Evolutionary conservation across 1,140 invertebrate genomes (phyloP).

Genomic region (Heterodera carotae): DNA sequence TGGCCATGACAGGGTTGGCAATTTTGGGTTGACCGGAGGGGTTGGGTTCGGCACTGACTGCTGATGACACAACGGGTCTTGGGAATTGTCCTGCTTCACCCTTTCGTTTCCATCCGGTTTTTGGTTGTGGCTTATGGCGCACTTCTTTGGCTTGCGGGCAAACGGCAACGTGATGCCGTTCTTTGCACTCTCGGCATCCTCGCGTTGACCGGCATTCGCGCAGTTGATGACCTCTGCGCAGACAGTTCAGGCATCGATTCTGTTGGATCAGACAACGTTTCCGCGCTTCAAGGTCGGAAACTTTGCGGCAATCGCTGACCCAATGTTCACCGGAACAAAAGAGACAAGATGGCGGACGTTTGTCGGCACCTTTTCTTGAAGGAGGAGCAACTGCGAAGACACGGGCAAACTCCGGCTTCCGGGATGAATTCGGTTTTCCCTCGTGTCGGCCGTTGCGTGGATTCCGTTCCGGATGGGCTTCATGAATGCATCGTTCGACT

Average conservation of each 20-base stretch:
- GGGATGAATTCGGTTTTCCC: background rate
- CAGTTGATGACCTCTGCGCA: conserved; percentile 12
- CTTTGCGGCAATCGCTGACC: conserved; percentile 7
- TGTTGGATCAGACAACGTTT: conserved; percentile 23
- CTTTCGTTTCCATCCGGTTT: background rate
- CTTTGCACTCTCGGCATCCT: conserved; percentile 14
- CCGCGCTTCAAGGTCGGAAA: conserved; percentile 6
- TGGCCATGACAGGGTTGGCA: background rate
- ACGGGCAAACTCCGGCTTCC: background rate
- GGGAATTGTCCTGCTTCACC: background rate
- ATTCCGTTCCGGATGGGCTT: background rate
- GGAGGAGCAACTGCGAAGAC: background rate
- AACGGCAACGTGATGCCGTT: conserved; percentile 16
- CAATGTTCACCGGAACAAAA: conserved; percentile 21
- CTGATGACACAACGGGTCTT: background rate
- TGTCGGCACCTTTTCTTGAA: background rate
- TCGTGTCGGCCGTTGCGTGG: background rate
- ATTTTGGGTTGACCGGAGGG: background rate
- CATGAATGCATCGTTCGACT: background rate
- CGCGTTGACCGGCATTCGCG: background rate
- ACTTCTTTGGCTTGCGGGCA: background rate
- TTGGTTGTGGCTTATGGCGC: background rate
- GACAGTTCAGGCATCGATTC: conserved; percentile 21
- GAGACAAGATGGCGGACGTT: background rate
- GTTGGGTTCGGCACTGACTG: background rate